Evolutionary conservation across 2,113 vertebrate genomes (phyloP), one percentile per base, ranked within the genome.

Genomic region (Mugil cephalus): DNA sequence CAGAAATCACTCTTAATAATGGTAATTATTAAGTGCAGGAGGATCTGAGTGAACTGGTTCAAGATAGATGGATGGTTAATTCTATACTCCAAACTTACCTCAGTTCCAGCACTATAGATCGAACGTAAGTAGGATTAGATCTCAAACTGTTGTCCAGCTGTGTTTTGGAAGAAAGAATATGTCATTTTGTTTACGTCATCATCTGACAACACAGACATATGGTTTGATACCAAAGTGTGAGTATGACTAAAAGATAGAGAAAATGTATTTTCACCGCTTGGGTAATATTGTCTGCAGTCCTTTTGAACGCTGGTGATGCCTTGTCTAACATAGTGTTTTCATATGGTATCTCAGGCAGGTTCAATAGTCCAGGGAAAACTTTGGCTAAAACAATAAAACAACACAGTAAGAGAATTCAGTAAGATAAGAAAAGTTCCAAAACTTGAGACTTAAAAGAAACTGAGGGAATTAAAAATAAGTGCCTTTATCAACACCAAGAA

Each of bases 261-360:
- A 14, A 51, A 0, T 1, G 10, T n/a, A n/a, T 17, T 4, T 71
- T 84, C 83, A 91, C 90, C 54, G 0, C 1, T 0, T 0, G 0
- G 50, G 1, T 21, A 39, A 92, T 83, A 0, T 0, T 0, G 0
- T 1, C 0, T 0, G 80, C 4, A 0, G 7, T 2, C 0, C 3
- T 0, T 9, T 1, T 0, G 69, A 93, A 93, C 17, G 0, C 0
- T 11, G 0, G 0, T 51, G 89, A 87, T 3, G 0, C 3, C 1
- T 3, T 52, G 8, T 46, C 0, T 0, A 0, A 0, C 81, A 91
- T 70, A 0, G 0, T 0, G 0, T 1, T 0, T 0, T 0, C 0
- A 36, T 58, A 92, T 0, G 0, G 0, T 0, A 45, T 0, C 0
- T 0, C 0, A 8, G 0, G 0, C 4, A 89, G 0, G 0, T 0